Evolutionary conservation across 2,797 vertebrate genomes (phyloP).

Genomic region (Premnoplex brunnescens): DNA sequence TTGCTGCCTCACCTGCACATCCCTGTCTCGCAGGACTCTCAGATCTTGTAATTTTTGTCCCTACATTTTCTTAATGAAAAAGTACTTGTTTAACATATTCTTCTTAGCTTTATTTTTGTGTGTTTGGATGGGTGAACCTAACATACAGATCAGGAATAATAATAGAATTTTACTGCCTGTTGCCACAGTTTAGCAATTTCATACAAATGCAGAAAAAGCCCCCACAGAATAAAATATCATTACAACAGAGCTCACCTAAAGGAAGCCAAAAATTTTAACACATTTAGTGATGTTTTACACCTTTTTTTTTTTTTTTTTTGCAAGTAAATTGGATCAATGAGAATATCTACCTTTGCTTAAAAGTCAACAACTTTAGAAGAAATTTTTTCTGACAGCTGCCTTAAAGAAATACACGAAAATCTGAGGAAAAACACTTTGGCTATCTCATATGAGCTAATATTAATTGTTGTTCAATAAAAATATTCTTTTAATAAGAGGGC

Average conservation of each 20-base stretch:
- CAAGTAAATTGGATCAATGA: background rate
- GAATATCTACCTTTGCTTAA: background rate
- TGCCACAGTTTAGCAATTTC: background rate
- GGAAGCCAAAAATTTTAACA: background rate
- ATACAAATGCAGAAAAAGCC: background rate
- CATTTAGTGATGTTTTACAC: background rate
- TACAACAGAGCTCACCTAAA: background rate
- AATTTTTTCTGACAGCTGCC: background rate
- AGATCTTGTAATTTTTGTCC: background rate
- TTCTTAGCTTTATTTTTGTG: background rate
- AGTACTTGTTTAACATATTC: background rate
- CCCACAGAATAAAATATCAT: background rate
- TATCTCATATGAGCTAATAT: background rate
- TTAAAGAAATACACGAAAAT: background rate
- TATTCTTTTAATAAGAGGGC: background rate
- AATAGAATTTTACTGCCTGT: background rate
- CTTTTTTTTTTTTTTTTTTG: background rate
- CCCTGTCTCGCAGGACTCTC: accelerated
- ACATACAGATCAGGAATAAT: background rate
- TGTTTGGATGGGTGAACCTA: background rate
- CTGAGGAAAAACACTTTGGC: background rate
- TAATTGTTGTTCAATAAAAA: background rate
- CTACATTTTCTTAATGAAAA: background rate
- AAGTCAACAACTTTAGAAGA: background rate
- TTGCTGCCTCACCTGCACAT: background rate